Evolutionary conservation across 2,797 vertebrate genomes (phyloP).

Genomic region (Streptopelia turtur): DNA sequence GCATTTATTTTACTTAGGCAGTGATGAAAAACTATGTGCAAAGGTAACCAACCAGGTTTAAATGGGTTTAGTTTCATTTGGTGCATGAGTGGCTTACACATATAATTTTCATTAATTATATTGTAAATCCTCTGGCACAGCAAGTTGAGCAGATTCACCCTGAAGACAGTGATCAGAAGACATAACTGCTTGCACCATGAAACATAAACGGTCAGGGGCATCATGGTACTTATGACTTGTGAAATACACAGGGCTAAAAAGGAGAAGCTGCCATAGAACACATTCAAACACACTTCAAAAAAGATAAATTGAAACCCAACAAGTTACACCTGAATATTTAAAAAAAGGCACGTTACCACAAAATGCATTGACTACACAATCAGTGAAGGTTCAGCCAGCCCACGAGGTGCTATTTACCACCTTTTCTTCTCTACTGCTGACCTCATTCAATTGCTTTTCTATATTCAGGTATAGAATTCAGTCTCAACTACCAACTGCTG

Average conservation of each 20-base stretch:
- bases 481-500: background rate
- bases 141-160: conserved; percentile 25
- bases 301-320: background rate
- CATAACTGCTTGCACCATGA: background rate
- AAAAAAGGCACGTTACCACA: background rate
- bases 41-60: conserved; percentile 9
- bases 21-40: background rate
- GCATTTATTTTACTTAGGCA: background rate
- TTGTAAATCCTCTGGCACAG: background rate
- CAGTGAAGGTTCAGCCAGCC: background rate
- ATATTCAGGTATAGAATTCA: background rate
- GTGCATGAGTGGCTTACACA: background rate
- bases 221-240: background rate
- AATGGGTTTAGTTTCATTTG: conserved; percentile 28
- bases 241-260: background rate
- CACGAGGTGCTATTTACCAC: background rate
- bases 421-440: background rate
- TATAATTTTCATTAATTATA: conserved; percentile 10
- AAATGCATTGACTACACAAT: background rate
- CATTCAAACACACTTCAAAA: background rate
- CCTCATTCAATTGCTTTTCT: too few relatives aligned
- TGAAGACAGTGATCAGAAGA: conserved; percentile 31
- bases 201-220: background rate
- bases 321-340: background rate
- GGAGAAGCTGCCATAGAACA: background rate